phyloP scores from a whole-genome alignment of 1,140 invertebrate species.

The Lucilia sericata region DNA sequence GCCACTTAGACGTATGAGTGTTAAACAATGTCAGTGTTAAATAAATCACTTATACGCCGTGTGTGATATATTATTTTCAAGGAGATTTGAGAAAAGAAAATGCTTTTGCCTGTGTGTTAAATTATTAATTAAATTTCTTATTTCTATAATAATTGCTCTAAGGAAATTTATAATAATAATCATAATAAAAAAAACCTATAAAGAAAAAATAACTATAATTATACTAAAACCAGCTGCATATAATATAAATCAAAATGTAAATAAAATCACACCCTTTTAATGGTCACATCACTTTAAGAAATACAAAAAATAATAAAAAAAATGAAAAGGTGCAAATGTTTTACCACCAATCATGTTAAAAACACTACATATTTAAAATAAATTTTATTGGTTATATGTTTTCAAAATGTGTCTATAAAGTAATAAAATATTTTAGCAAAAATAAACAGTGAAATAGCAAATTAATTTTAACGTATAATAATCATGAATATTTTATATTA shows the following conservation, averaged over 20 bases:
- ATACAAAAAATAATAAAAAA: no score
- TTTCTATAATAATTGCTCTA: not conserved
- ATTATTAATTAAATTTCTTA: not conserved
- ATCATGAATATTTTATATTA: no score
- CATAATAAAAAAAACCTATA: not conserved
- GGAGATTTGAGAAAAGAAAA: not conserved
- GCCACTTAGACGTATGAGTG: constrained; percentile 5
- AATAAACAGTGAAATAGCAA: not conserved
- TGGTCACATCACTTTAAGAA: not conserved
- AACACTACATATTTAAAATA: not conserved
- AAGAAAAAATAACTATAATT: not conserved
- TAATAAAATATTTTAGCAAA: not conserved
- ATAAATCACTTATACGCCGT: constrained; percentile 12
- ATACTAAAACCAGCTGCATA: not conserved
- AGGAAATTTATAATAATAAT: not conserved
- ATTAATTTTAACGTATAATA: not conserved
- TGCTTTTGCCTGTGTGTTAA: not conserved
- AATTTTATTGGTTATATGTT: not conserved
- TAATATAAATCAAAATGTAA: not conserved
- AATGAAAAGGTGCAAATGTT: not conserved
- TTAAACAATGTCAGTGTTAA: not conserved
- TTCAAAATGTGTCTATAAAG: not conserved
- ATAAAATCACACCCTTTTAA: constrained; percentile 26
- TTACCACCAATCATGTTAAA: not conserved
- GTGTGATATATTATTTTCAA: no score